Base-by-base conservation (phyloP, 2,113 vertebrate species). In the Nyctereutes procyonoides region DNA sequence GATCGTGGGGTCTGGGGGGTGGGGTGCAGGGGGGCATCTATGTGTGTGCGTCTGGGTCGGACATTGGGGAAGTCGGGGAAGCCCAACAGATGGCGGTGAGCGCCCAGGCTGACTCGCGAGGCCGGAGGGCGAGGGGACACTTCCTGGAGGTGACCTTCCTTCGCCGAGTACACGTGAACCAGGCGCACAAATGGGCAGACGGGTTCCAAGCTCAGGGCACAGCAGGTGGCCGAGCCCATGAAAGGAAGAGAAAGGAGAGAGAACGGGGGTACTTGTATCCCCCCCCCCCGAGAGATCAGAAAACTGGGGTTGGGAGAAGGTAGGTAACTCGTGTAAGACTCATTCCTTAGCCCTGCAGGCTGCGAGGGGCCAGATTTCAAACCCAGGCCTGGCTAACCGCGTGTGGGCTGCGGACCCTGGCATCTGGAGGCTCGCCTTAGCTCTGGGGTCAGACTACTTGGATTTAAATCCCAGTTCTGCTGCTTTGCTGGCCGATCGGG, bases 1-100 rank as follows among this genome's bases (percentile, higher is more conserved):
- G 11, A 4, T 8, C 0, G 24, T 13, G 28, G 15, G 0, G 12
- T 13, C 2, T 4, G 1, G 6, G 6, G n/a, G 1, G 32, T n/a
- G 10, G 4, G 0, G 0, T 4, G 56, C 65, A 5, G 5, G 55
- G 9, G 51, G 12, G 26, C 2, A 32, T 8, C 17, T 22, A 35
- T 9, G 5, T 0, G 3, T 9, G 28, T 12, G 5, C 17, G 38
- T 3, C 4, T 12, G 35, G 12, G n/a, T 3, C 30, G 10, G 35
- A 4, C 28, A 2, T 1, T 0, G 17, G 32, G 15, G 38, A 62
- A 53, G 63, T 38, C 14, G 4, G 11, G 30, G 12, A 51, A 56
- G 43, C n/a, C 62, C 6, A 15, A 26, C 3, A 1, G 43, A 60
- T 0, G 8, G 28, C 13, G 3, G 10, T 2, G 22, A 73, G 71